Percentiles rank a stretch among this genome's conserved stretches.
Conservation (phyloP, 2,113 vertebrate genomes). For the Cavia aperea region DNA sequence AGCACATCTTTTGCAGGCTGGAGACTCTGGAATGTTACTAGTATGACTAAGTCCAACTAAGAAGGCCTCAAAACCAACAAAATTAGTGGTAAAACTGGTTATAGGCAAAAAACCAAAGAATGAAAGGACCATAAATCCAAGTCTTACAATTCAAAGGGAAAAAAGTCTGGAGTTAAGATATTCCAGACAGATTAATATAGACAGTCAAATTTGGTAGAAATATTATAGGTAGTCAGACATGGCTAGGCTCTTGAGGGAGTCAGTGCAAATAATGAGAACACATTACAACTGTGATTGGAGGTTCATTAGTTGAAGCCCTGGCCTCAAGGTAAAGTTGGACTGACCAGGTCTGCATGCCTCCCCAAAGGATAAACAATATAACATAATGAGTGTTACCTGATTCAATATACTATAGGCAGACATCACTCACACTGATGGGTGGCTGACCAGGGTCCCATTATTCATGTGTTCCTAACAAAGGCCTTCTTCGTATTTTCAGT, state of each 20-base stretch:
- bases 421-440: not conserved
- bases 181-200: not conserved
- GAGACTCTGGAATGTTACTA: not conserved
- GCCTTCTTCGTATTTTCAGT: not conserved
- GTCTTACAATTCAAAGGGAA: not conserved
- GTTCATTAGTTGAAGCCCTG: not conserved
- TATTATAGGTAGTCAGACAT: not conserved
- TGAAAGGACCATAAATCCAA: not conserved
- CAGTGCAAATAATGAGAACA: not conserved
- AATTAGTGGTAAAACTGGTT: not conserved
- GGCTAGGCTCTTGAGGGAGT: not conserved
- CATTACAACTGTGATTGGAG: not conserved
- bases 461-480: not conserved
- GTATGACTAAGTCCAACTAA: not conserved
- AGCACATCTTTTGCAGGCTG: not conserved
- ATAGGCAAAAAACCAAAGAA: not conserved
- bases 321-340: not conserved
- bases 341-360: not conserved
- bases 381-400: not conserved
- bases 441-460: not conserved
- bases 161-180: not conserved
- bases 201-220: not conserved
- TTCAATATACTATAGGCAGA: not conserved
- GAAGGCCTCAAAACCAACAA: not conserved
- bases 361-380: not conserved